phyloP scores from a whole-genome alignment of 2,888 invertebrate genomes.

The Sphaeridia pumilis region DNA sequence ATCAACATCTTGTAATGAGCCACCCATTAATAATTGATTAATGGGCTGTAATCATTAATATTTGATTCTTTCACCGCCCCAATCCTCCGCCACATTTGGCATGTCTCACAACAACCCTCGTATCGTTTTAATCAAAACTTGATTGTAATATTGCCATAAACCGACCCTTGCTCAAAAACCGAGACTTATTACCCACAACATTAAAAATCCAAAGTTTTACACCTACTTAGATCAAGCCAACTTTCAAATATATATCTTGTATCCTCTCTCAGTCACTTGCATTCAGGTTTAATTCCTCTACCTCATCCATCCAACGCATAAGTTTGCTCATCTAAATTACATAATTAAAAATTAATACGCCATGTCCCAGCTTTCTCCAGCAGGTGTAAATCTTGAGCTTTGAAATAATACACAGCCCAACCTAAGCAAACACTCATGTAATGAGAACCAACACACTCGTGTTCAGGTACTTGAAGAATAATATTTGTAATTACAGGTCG shows the following conservation, averaged over 20 bases:
- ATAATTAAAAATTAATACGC: not conserved
- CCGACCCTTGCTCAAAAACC: constrained; percentile 12
- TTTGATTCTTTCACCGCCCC: constrained; percentile 15
- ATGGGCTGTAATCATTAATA: constrained; percentile 16
- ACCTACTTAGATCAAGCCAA: no score
- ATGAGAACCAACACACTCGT: no score
- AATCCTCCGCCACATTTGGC: no score
- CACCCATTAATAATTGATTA: constrained; percentile 15
- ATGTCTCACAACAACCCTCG: no score
- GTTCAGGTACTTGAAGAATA: not conserved
- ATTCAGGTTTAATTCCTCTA: not conserved
- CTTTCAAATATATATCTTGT: no score
- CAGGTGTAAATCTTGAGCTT: no score
- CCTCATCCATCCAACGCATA: not conserved
- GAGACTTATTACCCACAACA: constrained; percentile 8
- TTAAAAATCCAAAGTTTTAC: no score
- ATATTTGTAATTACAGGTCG: not conserved
- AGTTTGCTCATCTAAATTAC: not conserved
- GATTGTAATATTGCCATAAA: constrained; percentile 15
- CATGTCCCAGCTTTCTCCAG: no score
- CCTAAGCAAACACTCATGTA: no score
- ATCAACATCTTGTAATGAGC: no score
- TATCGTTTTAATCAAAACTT: constrained; percentile 18
- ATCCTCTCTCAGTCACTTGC: no score
- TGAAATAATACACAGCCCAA: no score